Percentiles rank a stretch among this genome's conserved stretches.
phyloP scores from a whole-genome alignment of 2,797 vertebrate species.

The Aulostomus chinensis region DNA sequence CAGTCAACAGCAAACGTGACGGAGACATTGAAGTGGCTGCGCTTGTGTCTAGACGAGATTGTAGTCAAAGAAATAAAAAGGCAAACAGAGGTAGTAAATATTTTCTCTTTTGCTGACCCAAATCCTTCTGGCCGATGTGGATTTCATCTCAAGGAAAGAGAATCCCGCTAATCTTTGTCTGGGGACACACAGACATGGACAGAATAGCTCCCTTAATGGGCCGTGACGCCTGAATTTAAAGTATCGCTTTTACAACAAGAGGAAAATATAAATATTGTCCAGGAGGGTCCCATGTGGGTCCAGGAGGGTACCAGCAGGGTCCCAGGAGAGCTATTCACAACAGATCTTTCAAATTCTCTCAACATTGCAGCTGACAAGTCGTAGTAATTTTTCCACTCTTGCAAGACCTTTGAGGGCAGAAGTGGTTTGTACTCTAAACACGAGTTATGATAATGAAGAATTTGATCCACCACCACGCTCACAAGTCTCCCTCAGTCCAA shows the following conservation, averaged over 20 bases:
- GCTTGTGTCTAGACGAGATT: too few relatives aligned
- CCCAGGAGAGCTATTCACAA: too few relatives aligned
- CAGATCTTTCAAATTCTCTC: conserved; percentile 27
- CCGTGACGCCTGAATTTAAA: conserved; percentile 55
- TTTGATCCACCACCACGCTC: too few relatives aligned
- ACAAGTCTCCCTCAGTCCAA: too few relatives aligned
- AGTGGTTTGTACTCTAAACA: too few relatives aligned
- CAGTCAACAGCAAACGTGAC: background rate
- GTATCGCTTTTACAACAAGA: conserved; percentile 60
- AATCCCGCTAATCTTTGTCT: conserved; percentile 61
- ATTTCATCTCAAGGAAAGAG: conserved; percentile 61
- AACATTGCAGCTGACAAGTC: too few relatives aligned
- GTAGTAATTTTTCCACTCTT: too few relatives aligned
- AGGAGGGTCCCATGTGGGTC: conserved; percentile 57
- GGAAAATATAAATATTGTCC: conserved; percentile 61
- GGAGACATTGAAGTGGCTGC: background rate
- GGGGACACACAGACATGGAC: conserved; percentile 53
- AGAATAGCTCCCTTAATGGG: conserved; percentile 56
- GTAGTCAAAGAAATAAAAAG: conserved; percentile 7
- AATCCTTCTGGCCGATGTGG: conserved; percentile 42
- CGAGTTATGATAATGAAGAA: too few relatives aligned
- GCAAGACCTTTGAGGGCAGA: too few relatives aligned
- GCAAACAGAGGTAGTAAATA: conserved; percentile 1
- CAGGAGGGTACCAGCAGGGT: conserved; percentile 58
- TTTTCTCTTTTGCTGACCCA: conserved; percentile 42